Percentiles rank a stretch among this genome's conserved stretches.
Conservation (phyloP, 2,888 invertebrate species). For the Lepas anatifera region DNA sequence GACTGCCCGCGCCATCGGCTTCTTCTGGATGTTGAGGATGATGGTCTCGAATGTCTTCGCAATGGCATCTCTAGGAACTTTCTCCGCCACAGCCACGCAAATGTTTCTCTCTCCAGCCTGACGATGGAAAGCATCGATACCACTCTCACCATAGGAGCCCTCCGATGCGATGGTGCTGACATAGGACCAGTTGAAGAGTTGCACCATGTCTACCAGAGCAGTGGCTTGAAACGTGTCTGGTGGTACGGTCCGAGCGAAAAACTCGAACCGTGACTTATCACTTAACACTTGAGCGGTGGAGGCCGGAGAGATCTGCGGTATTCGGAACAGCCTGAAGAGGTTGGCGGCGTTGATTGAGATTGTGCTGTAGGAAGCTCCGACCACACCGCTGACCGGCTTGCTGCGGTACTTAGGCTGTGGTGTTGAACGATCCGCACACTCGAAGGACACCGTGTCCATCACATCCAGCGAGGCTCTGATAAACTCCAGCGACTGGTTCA, state of each 20-base stretch:
- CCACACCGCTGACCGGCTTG: conserved; percentile 48
- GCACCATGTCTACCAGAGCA: conserved; percentile 55
- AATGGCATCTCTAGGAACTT: conserved; percentile 45
- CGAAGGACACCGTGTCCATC: conserved; percentile 36
- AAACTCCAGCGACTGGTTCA: conserved; percentile 46
- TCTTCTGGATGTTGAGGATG: conserved; percentile 43
- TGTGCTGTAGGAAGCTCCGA: conserved; percentile 54
- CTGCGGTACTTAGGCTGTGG: conserved; percentile 34
- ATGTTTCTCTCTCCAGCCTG: conserved; percentile 53
- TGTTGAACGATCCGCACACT: conserved; percentile 39
- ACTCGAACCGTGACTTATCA: conserved; percentile 55
- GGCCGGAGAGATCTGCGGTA: conserved; percentile 58
- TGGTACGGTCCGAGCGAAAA: conserved; percentile 56
- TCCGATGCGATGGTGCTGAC: conserved; percentile 57
- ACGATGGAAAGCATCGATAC: conserved; percentile 58
- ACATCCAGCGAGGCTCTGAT: conserved; percentile 41
- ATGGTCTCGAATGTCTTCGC: conserved; percentile 50
- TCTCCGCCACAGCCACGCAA: conserved; percentile 57
- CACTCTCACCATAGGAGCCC: conserved; percentile 60
- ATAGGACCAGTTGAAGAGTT: conserved; percentile 57
- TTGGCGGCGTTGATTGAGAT: conserved; percentile 52
- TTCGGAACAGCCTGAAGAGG: conserved; percentile 52
- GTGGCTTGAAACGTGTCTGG: conserved; percentile 48
- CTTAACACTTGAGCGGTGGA: conserved; percentile 57
- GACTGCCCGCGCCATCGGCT: conserved; percentile 52